Conservation (phyloP, 2,113 vertebrate genomes). For the Lophura nycthemera region DNA sequence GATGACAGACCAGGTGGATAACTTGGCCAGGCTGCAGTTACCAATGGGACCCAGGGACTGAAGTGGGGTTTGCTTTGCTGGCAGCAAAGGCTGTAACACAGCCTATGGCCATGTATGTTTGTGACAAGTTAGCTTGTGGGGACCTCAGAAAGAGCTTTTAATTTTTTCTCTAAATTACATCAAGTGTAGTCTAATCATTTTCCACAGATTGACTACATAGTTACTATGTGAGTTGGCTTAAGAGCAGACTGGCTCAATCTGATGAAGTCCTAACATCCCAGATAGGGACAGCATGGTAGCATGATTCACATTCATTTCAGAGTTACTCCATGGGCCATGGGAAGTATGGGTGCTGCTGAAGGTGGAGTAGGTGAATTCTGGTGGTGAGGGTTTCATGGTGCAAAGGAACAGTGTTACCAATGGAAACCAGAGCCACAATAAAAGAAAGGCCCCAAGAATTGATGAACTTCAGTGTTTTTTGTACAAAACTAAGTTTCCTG, state of each 20-base stretch:
- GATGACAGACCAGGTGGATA: slow-evolving; percentile 37
- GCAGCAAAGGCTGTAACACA: not conserved
- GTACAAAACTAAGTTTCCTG: not conserved
- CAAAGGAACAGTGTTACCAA: not conserved
- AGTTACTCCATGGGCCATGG: not conserved
- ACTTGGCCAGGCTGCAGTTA: slow-evolving; percentile 40
- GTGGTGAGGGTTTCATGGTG: not conserved
- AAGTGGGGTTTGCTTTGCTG: not conserved
- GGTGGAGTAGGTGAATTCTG: not conserved
- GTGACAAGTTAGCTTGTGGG: slow-evolving; percentile 28
- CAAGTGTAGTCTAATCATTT: not conserved
- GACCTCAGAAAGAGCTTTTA: slow-evolving; percentile 20
- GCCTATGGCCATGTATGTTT: not conserved
- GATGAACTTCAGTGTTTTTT: not conserved
- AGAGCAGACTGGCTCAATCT: slow-evolving; percentile 23
- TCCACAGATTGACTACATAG: slow-evolving; percentile 10
- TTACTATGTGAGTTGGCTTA: not conserved
- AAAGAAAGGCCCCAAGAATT: not conserved
- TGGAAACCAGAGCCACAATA: not conserved
- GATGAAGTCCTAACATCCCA: not conserved
- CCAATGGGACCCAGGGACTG: not conserved
- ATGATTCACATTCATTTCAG: slow-evolving; percentile 14
- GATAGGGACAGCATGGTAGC: not conserved
- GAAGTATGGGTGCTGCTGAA: not conserved
- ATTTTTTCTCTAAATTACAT: not conserved